Evolutionary conservation across 2,113 vertebrate species (phyloP).

Genomic region (Onychostoma macrolepis): DNA sequence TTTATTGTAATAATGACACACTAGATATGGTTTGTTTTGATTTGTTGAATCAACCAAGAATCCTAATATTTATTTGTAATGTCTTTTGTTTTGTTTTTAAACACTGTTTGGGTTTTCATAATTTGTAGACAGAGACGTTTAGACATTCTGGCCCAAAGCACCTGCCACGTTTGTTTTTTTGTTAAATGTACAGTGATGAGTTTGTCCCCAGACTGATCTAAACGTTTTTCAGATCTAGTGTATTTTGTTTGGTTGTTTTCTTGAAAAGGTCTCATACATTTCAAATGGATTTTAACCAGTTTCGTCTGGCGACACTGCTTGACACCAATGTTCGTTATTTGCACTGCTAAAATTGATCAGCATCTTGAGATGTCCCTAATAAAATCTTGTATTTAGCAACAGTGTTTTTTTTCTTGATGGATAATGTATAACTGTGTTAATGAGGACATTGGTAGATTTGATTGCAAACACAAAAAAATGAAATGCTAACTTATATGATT

Average conservation of each 20-base stretch:
- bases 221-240: slow-evolving; percentile 65
- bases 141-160: background rate
- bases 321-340: slow-evolving; percentile 57
- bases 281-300: slow-evolving; percentile 64
- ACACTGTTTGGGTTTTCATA: background rate
- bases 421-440: background rate
- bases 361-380: slow-evolving; percentile 60
- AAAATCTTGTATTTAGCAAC: slow-evolving; percentile 63
- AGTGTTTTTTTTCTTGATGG: slow-evolving; percentile 10
- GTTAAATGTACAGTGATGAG: slow-evolving; percentile 62
- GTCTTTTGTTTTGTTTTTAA: slow-evolving; percentile 65
- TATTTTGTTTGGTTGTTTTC: slow-evolving; percentile 65
- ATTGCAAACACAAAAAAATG: background rate
- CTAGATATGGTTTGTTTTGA: slow-evolving; percentile 56
- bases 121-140: background rate
- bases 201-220: slow-evolving; percentile 41
- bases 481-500: background rate
- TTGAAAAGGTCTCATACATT: slow-evolving; percentile 47
- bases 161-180: slow-evolving; percentile 52
- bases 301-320: slow-evolving; percentile 47
- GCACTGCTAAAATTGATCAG: slow-evolving; percentile 62
- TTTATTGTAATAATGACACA: slow-evolving; percentile 69
- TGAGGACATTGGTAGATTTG: background rate
- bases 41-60: slow-evolving; percentile 78
- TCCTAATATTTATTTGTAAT: slow-evolving; percentile 89